Percentiles rank a stretch among this genome's conserved stretches.
Evolutionary conservation across 2,797 vertebrate species (phyloP).

Genomic region (Acanthornis magna): DNA sequence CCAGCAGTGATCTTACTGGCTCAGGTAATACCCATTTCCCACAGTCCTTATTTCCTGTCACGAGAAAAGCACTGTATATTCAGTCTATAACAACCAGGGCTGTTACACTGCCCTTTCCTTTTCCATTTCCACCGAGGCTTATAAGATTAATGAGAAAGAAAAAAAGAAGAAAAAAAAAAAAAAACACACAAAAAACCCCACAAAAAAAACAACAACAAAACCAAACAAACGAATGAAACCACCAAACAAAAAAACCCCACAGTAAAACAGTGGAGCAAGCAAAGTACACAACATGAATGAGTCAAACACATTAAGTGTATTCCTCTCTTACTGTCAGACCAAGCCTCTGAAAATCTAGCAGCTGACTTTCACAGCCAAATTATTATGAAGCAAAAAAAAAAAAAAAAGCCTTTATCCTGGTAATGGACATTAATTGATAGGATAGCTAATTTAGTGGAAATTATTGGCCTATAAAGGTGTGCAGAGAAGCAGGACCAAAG

Average conservation of each 20-base stretch:
- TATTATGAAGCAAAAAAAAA: not conserved
- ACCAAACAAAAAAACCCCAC: not conserved
- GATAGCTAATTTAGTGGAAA: constrained; percentile 16
- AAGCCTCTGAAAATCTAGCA: not conserved
- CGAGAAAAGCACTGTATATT: not conserved
- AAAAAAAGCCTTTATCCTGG: not conserved
- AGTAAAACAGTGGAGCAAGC: not conserved
- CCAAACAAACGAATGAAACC: too few relatives aligned
- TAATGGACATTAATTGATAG: constrained; percentile 20
- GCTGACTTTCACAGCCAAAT: not conserved
- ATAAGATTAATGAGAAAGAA: not conserved
- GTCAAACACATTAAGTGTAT: not conserved
- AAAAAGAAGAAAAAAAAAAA: not conserved
- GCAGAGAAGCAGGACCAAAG: not conserved
- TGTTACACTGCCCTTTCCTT: not conserved
- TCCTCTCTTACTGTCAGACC: not conserved
- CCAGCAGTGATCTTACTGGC: not conserved
- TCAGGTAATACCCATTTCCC: not conserved
- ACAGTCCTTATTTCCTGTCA: not conserved
- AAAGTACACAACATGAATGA: not conserved
- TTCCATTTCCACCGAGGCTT: not conserved
- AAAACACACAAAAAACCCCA: too few relatives aligned
- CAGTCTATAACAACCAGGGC: not conserved
- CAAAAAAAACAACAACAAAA: too few relatives aligned
- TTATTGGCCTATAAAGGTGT: not conserved